Percentiles rank a stretch among this genome's conserved stretches.
Conservation (phyloP, 2,797 vertebrate species). For the Oceanodroma leucorhoa region DNA sequence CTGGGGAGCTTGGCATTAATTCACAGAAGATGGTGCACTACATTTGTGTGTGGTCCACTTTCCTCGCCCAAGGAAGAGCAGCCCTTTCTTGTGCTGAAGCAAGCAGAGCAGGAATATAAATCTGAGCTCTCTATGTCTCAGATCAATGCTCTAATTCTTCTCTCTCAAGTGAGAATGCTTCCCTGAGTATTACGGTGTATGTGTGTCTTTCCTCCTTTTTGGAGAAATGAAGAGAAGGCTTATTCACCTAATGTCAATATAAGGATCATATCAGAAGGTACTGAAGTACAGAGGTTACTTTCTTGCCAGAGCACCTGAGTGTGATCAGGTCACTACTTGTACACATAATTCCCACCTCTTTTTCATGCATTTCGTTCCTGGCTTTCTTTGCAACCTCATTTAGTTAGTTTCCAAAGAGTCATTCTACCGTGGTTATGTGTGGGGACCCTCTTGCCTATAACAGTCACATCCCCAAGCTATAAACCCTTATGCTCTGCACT, state of each 20-base stretch:
- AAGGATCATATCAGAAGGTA: background rate
- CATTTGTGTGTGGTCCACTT: background rate
- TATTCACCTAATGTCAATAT: background rate
- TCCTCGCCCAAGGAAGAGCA: background rate
- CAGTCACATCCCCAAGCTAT: background rate
- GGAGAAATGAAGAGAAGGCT: background rate
- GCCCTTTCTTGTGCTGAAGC: background rate
- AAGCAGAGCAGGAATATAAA: background rate
- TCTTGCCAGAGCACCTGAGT: background rate
- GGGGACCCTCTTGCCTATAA: background rate
- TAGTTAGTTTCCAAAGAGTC: background rate
- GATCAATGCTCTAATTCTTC: background rate
- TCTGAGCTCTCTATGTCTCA: background rate
- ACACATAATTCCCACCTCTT: background rate
- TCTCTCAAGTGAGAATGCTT: background rate
- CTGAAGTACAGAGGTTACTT: background rate
- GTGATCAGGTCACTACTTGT: background rate
- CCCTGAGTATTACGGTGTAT: background rate
- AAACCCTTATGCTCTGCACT: background rate
- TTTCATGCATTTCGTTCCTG: background rate
- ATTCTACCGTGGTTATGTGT: background rate
- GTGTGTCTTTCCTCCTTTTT: background rate
- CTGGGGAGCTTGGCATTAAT: background rate
- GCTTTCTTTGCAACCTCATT: background rate
- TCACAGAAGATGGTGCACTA: background rate